phyloP scores from a whole-genome alignment of 1,140 invertebrate species.

The Streblospio benedicti region DNA sequence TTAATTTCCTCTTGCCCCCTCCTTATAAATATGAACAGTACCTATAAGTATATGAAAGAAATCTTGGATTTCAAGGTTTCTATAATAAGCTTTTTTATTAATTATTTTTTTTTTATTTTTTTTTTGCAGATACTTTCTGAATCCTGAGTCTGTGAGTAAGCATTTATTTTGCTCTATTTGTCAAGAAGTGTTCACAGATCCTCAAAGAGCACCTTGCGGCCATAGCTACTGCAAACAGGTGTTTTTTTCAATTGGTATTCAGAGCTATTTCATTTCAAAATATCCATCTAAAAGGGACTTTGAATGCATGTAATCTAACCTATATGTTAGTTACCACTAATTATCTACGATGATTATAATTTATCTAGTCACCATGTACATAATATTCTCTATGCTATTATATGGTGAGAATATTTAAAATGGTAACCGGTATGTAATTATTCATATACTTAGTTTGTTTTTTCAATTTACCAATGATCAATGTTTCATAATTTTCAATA shows the following conservation, averaged over 20 bases:
- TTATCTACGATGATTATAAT: neutral
- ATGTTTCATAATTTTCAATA: neutral
- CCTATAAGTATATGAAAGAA: too few relatives aligned
- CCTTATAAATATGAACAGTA: too few relatives aligned
- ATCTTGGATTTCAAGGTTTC: too few relatives aligned
- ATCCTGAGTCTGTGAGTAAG: conserved; percentile 30
- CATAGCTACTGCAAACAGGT: conserved; percentile 34
- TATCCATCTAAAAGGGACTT: neutral
- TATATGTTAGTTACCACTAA: neutral
- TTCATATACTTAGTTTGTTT: neutral
- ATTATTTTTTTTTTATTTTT: neutral
- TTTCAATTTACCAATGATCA: neutral
- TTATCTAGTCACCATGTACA: neutral
- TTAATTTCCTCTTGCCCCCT: too few relatives aligned
- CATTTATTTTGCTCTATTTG: conserved; percentile 35
- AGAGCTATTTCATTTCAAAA: neutral
- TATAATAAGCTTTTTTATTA: too few relatives aligned
- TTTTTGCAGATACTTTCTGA: conserved; percentile 27
- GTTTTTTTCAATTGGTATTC: neutral
- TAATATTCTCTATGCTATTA: neutral
- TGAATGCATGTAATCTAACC: neutral
- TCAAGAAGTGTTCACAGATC: conserved; percentile 31
- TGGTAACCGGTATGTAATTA: neutral
- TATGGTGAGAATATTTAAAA: neutral
- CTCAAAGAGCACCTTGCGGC: conserved; percentile 33